Base-by-base conservation (phyloP, 2,888 invertebrate species). In the Oeneis ivallda region DNA sequence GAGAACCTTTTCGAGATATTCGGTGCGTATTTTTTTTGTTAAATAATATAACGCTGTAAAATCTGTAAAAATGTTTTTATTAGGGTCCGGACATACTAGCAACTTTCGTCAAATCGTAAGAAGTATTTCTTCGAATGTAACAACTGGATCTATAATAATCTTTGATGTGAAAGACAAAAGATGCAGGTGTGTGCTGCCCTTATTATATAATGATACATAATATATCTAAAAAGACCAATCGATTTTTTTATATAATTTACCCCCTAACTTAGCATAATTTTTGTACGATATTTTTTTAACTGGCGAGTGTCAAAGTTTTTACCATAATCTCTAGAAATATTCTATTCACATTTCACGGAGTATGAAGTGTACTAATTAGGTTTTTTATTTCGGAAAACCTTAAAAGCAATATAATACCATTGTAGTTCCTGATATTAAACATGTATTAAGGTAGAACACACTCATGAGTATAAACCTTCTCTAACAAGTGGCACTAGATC, bases 221-320 rank as follows among this genome's bases (percentile, higher is more conserved):
- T n/a, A n/a, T n/a, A 17, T 11, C 0, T 54, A 17, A 39, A 32
- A 54, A 9, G 5, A 60, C 26, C 39, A 26, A 60, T 60, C n/a
- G 49, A 60, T 50, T 61, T 61, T 60, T 58, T 49, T 49, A 13
- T 37, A 59, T 59, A 59, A 60, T 61, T 61, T 50, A 39, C 17
- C 52, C 13, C 41, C 26, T 61, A 61, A 61, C 50, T 17, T 61
- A 41, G 32, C 6, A 41, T 61, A 61, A 41, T 61, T 61, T 61
- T 61, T 61, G 52, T 61, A 61, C 37, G 52, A 52, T 41, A 32
- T 47, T 34, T 61, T 61, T 58, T 52, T 26, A 61, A 10, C n/a
- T 52, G 52, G 32, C 61, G 1, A 50, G 37, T 60, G 60, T 60
- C 60, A 59, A 47, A 6, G 8, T 17, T 56, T 56, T 11, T 53